A percentile compares a stretch with the other conserved stretches of the same genome.
Evolutionary conservation across 2,113 vertebrate genomes (phyloP).

Genomic region (Psittacus erithacus): DNA sequence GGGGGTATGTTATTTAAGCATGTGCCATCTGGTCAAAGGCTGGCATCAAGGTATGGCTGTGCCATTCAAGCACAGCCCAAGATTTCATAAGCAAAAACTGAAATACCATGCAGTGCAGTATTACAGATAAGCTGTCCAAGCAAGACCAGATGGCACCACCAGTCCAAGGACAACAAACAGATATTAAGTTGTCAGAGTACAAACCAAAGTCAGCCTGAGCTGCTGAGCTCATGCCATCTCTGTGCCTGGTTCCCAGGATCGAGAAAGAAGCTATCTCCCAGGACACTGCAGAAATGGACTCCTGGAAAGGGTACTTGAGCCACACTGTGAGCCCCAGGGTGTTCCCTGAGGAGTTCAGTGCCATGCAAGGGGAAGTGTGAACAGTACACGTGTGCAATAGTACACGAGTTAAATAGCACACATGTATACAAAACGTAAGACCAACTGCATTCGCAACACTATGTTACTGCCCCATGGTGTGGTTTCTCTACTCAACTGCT

Average conservation of each 20-base stretch:
- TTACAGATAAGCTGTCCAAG: background rate
- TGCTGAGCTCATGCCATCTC: background rate
- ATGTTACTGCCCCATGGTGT: fast-evolving
- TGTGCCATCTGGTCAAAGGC: background rate
- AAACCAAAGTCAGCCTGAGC: background rate
- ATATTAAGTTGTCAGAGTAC: background rate
- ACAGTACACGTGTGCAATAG: fast-evolving
- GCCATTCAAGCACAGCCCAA: background rate
- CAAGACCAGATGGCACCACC: constrained; percentile 32
- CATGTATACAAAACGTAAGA: fast-evolving
- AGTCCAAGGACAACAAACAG: background rate
- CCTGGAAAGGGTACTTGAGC: background rate
- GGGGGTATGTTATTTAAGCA: background rate
- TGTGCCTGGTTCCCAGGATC: background rate
- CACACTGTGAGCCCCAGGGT: background rate
- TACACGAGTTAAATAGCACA: fast-evolving
- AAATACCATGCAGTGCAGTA: background rate
- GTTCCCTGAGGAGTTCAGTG: background rate
- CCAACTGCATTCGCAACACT: no score
- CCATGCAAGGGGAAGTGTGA: background rate
- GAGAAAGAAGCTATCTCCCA: background rate
- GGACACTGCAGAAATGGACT: background rate
- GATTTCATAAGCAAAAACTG: background rate
- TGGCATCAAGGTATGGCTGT: background rate
- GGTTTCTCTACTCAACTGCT: background rate